phyloP scores from a whole-genome alignment of 1,140 invertebrate genomes.

The Armadillidium nasatum region DNA sequence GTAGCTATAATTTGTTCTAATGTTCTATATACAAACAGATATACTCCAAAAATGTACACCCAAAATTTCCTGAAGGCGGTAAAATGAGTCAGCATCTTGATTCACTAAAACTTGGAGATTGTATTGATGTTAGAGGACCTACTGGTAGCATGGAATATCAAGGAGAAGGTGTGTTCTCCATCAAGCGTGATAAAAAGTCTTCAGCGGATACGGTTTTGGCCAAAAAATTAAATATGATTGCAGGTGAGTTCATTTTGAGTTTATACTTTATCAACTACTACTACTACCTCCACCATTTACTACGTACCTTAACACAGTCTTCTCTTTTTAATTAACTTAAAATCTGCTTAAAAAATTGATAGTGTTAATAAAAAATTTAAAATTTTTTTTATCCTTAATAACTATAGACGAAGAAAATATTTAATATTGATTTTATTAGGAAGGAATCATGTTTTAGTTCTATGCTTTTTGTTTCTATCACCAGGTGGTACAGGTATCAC shows the following conservation, averaged over 20 bases:
- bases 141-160: constrained; percentile 66
- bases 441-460: no score
- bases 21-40: constrained; percentile 58
- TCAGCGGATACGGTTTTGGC: constrained; percentile 62
- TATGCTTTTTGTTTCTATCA: neutral
- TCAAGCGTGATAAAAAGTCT: constrained; percentile 83
- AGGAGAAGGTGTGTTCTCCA: constrained; percentile 74
- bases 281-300: no score
- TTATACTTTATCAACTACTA: no score
- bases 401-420: no score
- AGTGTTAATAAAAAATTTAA: no score
- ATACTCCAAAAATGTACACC: constrained; percentile 94
- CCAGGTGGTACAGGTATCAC: constrained; percentile 84
- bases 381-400: no score
- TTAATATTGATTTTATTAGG: no score
- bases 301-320: no score
- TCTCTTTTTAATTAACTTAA: no score
- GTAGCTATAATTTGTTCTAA: no score
- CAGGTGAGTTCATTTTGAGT: constrained; percentile 55
- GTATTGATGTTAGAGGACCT: constrained; percentile 89
- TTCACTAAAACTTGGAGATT: constrained; percentile 81
- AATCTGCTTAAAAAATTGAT: no score
- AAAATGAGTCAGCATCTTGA: constrained; percentile 95
- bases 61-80: constrained; percentile 95
- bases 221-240: constrained; percentile 77